Conservation (phyloP, 2,888 invertebrate genomes). For the Pseudococcus jackbeardsleyi region DNA sequence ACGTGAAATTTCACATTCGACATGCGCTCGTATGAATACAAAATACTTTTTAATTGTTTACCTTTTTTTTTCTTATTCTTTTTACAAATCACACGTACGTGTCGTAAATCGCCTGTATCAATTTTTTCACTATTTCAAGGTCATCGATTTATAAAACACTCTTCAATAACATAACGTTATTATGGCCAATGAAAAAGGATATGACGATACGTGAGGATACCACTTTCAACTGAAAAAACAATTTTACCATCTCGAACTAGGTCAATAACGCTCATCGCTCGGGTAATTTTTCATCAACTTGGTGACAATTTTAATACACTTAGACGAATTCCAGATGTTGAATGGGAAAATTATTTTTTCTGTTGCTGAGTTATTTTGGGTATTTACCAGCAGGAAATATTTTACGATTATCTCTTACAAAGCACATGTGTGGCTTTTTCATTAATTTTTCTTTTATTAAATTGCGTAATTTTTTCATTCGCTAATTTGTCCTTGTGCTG, state of each 20-base stretch:
- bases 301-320: conserved; percentile 39
- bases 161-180: neutral
- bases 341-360: neutral
- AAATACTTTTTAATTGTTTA: conserved; percentile 51
- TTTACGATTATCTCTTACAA: neutral
- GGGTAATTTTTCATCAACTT: conserved; percentile 40
- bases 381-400: neutral
- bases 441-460: neutral
- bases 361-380: neutral
- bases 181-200: neutral
- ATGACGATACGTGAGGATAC: neutral
- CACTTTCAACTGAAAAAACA: neutral
- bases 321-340: neutral
- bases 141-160: neutral
- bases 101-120: neutral
- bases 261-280: conserved; percentile 60
- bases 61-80: neutral
- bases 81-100: neutral
- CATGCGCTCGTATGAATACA: conserved; percentile 45
- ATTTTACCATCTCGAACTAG: conserved; percentile 48
- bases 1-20: conserved; percentile 49
- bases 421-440: neutral
- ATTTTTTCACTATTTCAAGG: conserved; percentile 8
- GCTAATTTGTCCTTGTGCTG: conserved; percentile 34
- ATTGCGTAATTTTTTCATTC: conserved; percentile 43